Evolutionary conservation across 2,888 invertebrate species (phyloP).

Genomic region (Eupithecia exiguata): DNA sequence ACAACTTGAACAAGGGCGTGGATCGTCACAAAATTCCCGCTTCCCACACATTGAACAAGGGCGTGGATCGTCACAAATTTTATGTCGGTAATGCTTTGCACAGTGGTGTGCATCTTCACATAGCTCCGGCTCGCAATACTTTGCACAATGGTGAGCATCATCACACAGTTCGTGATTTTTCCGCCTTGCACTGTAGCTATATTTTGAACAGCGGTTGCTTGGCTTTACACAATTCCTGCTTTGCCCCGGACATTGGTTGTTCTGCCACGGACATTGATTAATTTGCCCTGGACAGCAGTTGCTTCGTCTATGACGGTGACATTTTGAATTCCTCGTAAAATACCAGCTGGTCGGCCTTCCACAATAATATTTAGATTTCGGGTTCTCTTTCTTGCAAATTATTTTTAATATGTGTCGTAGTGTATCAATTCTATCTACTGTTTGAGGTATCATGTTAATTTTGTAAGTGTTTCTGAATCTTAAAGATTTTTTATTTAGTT

Average conservation of each 20-base stretch:
- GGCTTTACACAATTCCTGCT: background rate
- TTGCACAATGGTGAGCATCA: background rate
- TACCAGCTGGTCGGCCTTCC: background rate
- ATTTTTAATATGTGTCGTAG: background rate
- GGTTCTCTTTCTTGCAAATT: background rate
- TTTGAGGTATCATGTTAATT: background rate
- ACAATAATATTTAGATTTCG: background rate
- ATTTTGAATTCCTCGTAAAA: background rate
- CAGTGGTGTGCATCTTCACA: background rate
- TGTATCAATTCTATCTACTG: background rate
- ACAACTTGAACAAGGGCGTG: background rate
- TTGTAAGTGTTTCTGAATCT: background rate
- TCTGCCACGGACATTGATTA: background rate
- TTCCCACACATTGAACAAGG: background rate
- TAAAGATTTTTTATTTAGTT: background rate
- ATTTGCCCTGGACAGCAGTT: background rate
- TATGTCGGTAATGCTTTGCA: background rate
- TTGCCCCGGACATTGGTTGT: too few relatives aligned
- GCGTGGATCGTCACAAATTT: background rate
- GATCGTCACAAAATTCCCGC: background rate
- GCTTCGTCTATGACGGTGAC: background rate
- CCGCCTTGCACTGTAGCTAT: background rate
- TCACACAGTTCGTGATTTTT: background rate
- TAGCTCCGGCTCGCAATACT: background rate
- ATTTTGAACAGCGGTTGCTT: background rate